Percentiles rank a stretch among this genome's conserved stretches.
Evolutionary conservation across 2,797 vertebrate species (phyloP).

Genomic region (Acipenser oxyrinchus): DNA sequence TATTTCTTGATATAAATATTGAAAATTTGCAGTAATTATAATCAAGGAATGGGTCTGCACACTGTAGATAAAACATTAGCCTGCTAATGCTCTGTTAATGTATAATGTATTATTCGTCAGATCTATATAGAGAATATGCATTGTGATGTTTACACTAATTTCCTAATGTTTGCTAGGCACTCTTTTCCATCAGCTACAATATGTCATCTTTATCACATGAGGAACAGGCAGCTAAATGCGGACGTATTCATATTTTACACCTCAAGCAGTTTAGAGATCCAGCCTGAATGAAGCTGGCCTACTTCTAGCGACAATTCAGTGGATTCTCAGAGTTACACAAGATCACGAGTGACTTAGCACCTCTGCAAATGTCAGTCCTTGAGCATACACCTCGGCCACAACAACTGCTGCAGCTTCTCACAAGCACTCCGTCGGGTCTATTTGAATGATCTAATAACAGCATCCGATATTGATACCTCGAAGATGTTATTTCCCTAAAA

Average conservation of each 20-base stretch:
- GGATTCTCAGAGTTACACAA: conserved; percentile 62
- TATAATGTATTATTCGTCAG: too few species aligned
- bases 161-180: too few species aligned
- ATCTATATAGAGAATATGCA: too few species aligned
- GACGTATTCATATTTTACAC: conserved; percentile 57
- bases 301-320: conserved; percentile 34
- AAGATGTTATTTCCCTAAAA: too few species aligned
- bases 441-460: too few species aligned
- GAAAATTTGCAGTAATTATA: conserved; percentile 4
- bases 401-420: conserved; percentile 36
- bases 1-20: neutral
- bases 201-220: too few species aligned
- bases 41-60: neutral
- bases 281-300: conserved; percentile 46
- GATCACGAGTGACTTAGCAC: conserved; percentile 66
- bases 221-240: conserved; percentile 41
- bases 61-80: neutral
- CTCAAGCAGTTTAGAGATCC: conserved; percentile 48
- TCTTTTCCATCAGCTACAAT: too few species aligned
- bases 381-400: conserved; percentile 39
- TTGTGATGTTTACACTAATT: too few species aligned
- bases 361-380: conserved; percentile 65
- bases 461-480: too few species aligned
- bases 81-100: too few species aligned
- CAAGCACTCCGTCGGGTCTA: conserved; percentile 16